Base-by-base conservation (phyloP, 2,888 invertebrate genomes). In the Athrips mouffetella region DNA sequence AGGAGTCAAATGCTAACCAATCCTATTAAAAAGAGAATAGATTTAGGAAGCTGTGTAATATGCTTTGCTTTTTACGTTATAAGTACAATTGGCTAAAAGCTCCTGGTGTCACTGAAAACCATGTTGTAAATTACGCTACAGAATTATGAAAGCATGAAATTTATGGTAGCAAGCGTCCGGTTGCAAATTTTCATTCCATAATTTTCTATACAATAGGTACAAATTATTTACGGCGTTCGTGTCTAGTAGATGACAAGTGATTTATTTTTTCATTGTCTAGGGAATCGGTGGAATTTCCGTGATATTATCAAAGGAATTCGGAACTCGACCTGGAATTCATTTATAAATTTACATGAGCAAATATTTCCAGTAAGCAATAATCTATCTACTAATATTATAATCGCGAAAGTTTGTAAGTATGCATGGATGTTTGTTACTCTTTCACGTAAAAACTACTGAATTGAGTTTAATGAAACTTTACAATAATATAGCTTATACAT, bases 101-200 rank as follows among this genome's bases (percentile, higher is more conserved):
- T 63, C 65, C 67, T 61, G 59, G 63, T 71, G 73, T 72, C 70
- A 67, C 63, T 67, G 70, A 63, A 70, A 73, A 73, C 70, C 70
- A 72, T 63, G 70, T 58, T 65, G 72, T 85, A 83, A 84, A 84
- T 85, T 80, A 83, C 67, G 69, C 70, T 69, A 62, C 67, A 61
- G 64, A 82, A 80, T 85, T 81, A 84, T 76, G 84, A 76, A 73
- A 76, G 76, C 78, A 73, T 73, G 70, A 80, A 84, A 85, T 84
- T 85, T 84, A 85, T 84, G 74, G 72, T 80, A n/a, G 58, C 67
- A 67, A 65, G 72, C 75, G 68, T 80, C 75, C 79, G 79, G 75
- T 77, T 73, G 77, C 80, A 77, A 82, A 83, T 81, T 82, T 81
- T 76, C 83, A 77, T 69, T 48, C 40, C 74, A 72, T 75, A 70